Base-by-base conservation (phyloP, 2,888 invertebrate species). In the Resseliella maxima region DNA sequence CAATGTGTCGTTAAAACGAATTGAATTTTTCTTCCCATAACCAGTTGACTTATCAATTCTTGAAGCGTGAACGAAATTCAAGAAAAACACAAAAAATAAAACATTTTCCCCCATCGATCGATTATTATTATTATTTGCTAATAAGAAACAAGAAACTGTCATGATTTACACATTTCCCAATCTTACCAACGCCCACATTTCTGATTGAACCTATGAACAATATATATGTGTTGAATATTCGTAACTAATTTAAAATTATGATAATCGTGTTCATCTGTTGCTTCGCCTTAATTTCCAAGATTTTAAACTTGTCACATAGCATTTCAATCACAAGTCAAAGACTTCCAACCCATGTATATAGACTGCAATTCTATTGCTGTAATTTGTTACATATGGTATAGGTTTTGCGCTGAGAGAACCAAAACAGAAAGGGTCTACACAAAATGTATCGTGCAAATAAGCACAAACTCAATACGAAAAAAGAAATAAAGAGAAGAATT, bases 191-290 rank as follows among this genome's bases (percentile, higher is more conserved):
- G 72, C 72, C 72, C 59, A 59, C 59, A 24, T 24, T 41, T 24
- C 59, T 1, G 5, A 59, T 59, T 59, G 5, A 24, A 24, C 59
- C 24, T 2, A 35, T 15, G 24, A 24, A 3, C 3, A 59, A n/a
- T 5, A n/a, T 24, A 2, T 24, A 24, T 59, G 59, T 24, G 18
- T 72, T 72, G 72, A 21, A n/a, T 72, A 15, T 31, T 0, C 72
- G 72, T 3, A 72, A 72, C 72, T 72, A 72, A 72, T 72, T 31
- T 72, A 72, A 72, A 72, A 72, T 72, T 72, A 72, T 72, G 72
- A 31, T 72, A 72, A 72, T 72, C 72, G 15, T 72, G 35, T 72
- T 72, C 72, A 72, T 72, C 72, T 72, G 72, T 72, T 27, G 72
- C 72, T 72, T 59, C 12, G 59, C 59, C 59, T 59, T 59, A 59